Evolutionary conservation across 2,797 vertebrate species (phyloP), one percentile per base, ranked within the genome.

Genomic region (Fundulus diaphanus): DNA sequence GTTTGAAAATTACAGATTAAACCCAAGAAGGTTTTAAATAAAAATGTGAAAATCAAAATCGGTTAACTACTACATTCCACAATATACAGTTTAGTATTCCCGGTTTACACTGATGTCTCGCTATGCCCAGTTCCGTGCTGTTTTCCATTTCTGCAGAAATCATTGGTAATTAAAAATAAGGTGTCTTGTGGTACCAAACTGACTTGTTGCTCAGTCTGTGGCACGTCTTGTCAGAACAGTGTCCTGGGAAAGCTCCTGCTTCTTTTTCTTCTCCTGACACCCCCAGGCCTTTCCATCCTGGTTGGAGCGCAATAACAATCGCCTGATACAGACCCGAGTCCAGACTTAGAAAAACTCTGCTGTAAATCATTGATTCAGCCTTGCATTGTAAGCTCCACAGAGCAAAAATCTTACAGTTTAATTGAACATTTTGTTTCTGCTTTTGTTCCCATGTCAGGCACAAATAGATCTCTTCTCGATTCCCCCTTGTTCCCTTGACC

Each of bases 1-100:
- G 27, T 63, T n/a, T 74, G 18, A 66, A 77, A 51, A 65, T 71
- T 31, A 40, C 24, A 29, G 33, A 61, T 33, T 61, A 61, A 22
- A 13, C 57, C 57, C 18, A 61, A 35, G 35, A 20, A 5, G 2
- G 56, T 18, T 57, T 3, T 33, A 20, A 33, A 20, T 33, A 61
- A 61, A 33, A 33, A 33, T 1, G 15, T 29, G 29, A 5, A 31
- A 57, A 57, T 57, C 31, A 31, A 31, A 29, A 61, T 9, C 31
- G 0, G 2, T 61, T 18, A 35, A 61, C 3, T 35, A 33, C 31
- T 13, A 59, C 15, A 33, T 33, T 20, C 1, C 56, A 40, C 40
- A 40, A 40, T 40, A 40, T 40, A 7, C 40, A 40, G 9, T 40
- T 40, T 40, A 40, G 9, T 40, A 40, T 40, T 40, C 40, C 40